Evolutionary conservation across 1,140 invertebrate genomes (phyloP).

Genomic region (Neotoxoptera formosana): DNA sequence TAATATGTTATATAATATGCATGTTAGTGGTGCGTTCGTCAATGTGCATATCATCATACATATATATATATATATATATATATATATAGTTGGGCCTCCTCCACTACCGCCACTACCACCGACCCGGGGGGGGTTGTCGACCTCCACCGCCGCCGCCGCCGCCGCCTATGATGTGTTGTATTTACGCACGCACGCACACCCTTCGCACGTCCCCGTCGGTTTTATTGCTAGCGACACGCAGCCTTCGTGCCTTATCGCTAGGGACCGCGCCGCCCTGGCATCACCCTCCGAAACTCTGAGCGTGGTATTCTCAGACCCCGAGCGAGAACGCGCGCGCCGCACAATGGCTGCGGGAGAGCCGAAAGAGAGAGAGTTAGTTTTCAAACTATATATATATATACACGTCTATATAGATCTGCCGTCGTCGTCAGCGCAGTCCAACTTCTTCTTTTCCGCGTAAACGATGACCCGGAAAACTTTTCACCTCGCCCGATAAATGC

Average conservation of each 20-base stretch:
- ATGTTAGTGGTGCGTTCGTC: neutral
- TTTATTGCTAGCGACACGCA: slow-evolving; percentile 51
- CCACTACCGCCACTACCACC: neutral
- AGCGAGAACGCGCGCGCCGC: neutral
- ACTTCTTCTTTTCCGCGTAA: neutral
- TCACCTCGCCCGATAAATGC: neutral
- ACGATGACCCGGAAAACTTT: neutral
- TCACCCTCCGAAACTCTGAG: slow-evolving; percentile 28
- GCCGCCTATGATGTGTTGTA: neutral
- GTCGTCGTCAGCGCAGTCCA: neutral
- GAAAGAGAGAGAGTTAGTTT: neutral
- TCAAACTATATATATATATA: slow-evolving; percentile 11
- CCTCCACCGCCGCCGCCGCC: slow-evolving; percentile 3
- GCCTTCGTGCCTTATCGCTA: slow-evolving; percentile 55
- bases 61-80: neutral
- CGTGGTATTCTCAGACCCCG: neutral
- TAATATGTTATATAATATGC: neutral
- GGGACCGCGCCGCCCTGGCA: slow-evolving; percentile 17
- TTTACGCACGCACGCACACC: slow-evolving; percentile 39
- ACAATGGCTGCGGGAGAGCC: neutral
- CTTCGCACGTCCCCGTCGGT: neutral
- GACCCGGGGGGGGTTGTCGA: slow-evolving; percentile 47
- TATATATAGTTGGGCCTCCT: neutral
- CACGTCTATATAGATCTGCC: neutral
- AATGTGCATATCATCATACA: neutral